phyloP scores from a whole-genome alignment of 2,113 vertebrate genomes.

The Alligator sinensis region DNA sequence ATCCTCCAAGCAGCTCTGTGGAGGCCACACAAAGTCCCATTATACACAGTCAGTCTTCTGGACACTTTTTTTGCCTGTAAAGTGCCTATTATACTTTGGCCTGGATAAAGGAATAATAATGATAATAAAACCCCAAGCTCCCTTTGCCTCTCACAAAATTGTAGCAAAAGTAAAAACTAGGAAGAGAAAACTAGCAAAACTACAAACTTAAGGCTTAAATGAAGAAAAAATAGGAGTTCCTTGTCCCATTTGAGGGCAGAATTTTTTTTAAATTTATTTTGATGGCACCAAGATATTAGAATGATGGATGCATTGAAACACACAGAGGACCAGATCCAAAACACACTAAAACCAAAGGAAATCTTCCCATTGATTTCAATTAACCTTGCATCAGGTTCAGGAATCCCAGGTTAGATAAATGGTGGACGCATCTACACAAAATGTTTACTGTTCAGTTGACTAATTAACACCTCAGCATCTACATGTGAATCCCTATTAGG shows the following conservation, averaged over 20 bases:
- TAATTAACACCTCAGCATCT: no score
- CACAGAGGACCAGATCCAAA: neutral
- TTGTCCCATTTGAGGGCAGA: no score
- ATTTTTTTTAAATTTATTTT: no score
- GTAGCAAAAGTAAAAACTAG: no score
- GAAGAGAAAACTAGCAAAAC: no score
- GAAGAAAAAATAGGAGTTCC: neutral
- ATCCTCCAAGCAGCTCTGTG: accelerated
- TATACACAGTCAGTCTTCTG: neutral
- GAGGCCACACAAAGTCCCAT: neutral
- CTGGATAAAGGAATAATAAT: neutral
- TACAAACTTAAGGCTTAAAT: neutral
- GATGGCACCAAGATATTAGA: accelerated
- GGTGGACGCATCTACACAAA: no score
- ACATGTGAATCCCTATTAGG: no score
- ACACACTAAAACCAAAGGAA: neutral
- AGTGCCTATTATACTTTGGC: neutral
- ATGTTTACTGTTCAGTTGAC: no score
- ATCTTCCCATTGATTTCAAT: neutral
- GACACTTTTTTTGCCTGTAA: neutral
- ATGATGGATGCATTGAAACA: neutral
- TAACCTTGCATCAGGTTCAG: neutral
- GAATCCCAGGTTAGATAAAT: neutral
- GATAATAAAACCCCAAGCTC: neutral
- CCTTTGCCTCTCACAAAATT: neutral